These are phyloP conservation scores for Psittacula derbiana DNA, from an alignment of 2,797 vertebrate species.

Conservation along the genomic window DNA sequence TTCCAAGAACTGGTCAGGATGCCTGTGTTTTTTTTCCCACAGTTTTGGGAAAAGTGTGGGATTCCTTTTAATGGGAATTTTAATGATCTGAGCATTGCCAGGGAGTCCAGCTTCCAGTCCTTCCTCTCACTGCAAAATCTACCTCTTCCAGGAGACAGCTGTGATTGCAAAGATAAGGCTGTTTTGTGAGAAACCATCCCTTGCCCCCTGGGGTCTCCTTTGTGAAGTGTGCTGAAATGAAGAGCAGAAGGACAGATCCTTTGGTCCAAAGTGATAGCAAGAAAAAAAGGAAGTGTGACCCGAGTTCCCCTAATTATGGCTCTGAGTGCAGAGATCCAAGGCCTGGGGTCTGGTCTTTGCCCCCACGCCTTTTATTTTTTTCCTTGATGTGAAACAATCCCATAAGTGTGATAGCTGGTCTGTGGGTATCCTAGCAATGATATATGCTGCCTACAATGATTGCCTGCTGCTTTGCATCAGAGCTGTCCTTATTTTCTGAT, in stretches of 20 bases:
- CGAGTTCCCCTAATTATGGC: slow-evolving; percentile 31
- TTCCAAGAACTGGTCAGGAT: background rate
- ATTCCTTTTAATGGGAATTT: background rate
- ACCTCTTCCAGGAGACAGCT: background rate
- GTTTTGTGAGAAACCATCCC: slow-evolving; percentile 22
- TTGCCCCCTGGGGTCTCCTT: slow-evolving; percentile 36
- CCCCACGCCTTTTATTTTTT: background rate
- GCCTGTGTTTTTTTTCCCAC: background rate
- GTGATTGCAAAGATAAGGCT: slow-evolving; percentile 12
- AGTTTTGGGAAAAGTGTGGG: background rate
- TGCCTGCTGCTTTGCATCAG: background rate
- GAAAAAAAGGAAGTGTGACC: slow-evolving; percentile 56
- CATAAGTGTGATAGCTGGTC: background rate
- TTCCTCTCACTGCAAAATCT: background rate
- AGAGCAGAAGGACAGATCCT: slow-evolving; percentile 42
- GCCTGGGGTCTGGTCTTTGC: background rate
- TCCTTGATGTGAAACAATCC: slow-evolving; percentile 22
- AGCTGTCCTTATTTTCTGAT: background rate
- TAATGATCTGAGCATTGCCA: background rate
- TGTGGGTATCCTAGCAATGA: slow-evolving; percentile 7
- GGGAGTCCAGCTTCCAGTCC: slow-evolving; percentile 1
- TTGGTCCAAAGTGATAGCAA: slow-evolving; percentile 42
- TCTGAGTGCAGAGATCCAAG: slow-evolving; percentile 13
- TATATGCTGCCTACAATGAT: background rate
- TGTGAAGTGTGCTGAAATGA: slow-evolving; percentile 54